Conservation (phyloP, 2,888 invertebrate genomes). For the Ephialtes manifestator region DNA sequence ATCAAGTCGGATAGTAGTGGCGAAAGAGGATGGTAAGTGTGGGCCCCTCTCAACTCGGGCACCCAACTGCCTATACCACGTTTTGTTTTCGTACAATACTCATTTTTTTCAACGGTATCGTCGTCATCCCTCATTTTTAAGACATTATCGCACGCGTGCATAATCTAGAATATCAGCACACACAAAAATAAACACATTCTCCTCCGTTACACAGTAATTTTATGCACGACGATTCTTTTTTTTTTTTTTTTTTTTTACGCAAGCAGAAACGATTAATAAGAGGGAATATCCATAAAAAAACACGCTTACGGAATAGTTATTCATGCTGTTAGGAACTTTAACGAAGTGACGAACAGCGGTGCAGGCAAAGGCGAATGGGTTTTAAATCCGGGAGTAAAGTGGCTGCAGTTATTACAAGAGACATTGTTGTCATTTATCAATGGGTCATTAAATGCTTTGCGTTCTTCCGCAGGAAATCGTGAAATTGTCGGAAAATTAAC, state of each 20-base stretch:
- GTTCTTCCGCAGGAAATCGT: neutral
- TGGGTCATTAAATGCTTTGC: constrained; percentile 5
- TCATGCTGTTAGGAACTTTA: neutral
- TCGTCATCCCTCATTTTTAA: constrained; percentile 36
- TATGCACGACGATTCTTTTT: constrained; percentile 6
- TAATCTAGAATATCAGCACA: constrained; percentile 21
- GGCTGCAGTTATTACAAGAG: neutral
- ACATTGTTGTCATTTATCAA: neutral
- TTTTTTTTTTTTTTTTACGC: neutral
- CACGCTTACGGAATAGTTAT: neutral
- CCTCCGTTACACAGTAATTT: neutral
- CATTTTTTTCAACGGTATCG: constrained; percentile 22
- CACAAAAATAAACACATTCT: neutral
- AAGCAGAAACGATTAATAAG: neutral
- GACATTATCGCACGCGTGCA: constrained; percentile 50
- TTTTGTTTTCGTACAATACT: constrained; percentile 36
- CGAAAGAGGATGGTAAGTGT: constrained; percentile 85
- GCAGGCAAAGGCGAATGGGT: neutral
- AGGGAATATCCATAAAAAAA: neutral
- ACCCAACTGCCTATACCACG: constrained; percentile 76
- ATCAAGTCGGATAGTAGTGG: constrained; percentile 84
- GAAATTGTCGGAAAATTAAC: neutral
- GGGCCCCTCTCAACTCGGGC: constrained; percentile 77
- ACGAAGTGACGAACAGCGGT: neutral
- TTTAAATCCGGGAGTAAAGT: neutral